Conservation (phyloP, 2,888 invertebrate genomes). For the Nesidiocoris tenuis region DNA sequence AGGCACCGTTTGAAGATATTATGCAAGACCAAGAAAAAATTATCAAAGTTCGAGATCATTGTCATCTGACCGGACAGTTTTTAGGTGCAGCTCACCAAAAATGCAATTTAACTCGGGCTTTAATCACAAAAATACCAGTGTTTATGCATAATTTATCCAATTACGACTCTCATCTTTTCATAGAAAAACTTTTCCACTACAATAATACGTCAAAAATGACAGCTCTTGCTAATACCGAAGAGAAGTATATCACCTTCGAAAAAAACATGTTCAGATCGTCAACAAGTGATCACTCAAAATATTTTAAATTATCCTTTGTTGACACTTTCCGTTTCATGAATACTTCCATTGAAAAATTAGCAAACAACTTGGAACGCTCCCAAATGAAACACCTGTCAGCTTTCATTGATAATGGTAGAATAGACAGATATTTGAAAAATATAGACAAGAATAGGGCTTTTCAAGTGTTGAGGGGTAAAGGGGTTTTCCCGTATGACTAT, state of each 20-base stretch:
- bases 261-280: background rate
- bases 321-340: background rate
- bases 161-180: background rate
- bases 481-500: conserved; percentile 28
- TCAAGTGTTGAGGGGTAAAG: conserved; percentile 47
- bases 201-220: background rate
- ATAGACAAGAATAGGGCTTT: background rate
- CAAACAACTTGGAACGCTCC: background rate
- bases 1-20: background rate
- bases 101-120: background rate
- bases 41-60: conserved; percentile 4
- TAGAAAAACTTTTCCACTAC: background rate
- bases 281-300: background rate
- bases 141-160: conserved; percentile 3
- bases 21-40: too few species aligned
- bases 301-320: background rate
- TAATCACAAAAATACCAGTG: background rate
- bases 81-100: background rate
- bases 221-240: background rate
- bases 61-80: background rate
- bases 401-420: background rate
- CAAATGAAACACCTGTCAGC: background rate
- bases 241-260: background rate
- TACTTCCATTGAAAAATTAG: background rate
- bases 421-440: background rate